Evolutionary conservation across 1,140 invertebrate genomes (phyloP), one percentile per base, ranked within the genome.

Genomic region (Heterodera schachtii): DNA sequence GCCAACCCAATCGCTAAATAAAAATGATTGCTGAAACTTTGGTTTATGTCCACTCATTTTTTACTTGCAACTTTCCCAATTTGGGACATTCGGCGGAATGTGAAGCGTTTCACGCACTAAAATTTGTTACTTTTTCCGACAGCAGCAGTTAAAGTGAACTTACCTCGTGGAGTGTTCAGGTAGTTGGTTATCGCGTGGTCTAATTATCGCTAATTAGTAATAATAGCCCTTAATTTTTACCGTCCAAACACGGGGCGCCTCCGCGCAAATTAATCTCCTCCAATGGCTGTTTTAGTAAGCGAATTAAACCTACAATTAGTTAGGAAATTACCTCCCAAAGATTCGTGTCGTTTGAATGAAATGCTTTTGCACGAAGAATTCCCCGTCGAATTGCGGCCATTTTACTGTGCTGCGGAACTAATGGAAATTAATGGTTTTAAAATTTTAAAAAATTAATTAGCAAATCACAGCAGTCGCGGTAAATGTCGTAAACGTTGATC

Each of bases 401-500:
- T 80, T 83, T 84, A 3, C 11, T 64, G 13, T 64, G 57, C n/a
- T 79, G 74, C 7, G 79, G 75, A 77, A 84, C 86, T 13, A 86
- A 47, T 64, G 41, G 85, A 84, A 52, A 80, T 86, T 44, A 85
- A 76, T 43, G 84, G 81, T 57, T 44, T 44, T 19, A 73, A 73
- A 81, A 81, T 31, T 11, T 77, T n/a, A 49, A 6, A 19, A 41
- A 43, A 9, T 60, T 16, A 43, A 80, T 75, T 57, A 16, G 16
- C 9, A 11, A 43, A 19, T 44, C 19, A 76, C 85, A 83, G 80
- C 86, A 87, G 44, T 86, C 85, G 60, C 87, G 79, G 79, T 87
- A 87, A 70, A 87, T 73, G 81, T 87, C 87, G 74, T 87, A 87
- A 31, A 84, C 82, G 69, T 88, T 88, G 3, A 86, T 52, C 8